A percentile compares a stretch with the other conserved stretches of the same genome.
These are phyloP conservation scores for Thymelicus lineola DNA, from an alignment of 2,888 invertebrate species.

Conservation along the genomic window DNA sequence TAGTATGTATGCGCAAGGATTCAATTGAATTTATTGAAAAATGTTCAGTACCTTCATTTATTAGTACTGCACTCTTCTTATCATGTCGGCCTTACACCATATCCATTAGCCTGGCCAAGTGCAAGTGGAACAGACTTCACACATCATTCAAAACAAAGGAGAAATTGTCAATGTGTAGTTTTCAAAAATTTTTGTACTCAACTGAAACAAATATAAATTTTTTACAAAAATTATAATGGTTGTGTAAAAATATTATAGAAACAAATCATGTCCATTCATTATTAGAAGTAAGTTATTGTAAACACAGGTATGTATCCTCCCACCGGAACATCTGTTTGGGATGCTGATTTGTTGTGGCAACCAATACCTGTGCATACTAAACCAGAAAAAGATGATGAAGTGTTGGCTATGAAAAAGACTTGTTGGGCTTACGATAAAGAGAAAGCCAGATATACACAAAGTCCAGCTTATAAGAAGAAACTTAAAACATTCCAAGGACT, in stretches of 20 bases:
- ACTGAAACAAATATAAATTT: no score
- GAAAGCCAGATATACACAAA: slow-evolving; percentile 72
- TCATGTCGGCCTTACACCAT: no score
- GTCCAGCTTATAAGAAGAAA: slow-evolving; percentile 82
- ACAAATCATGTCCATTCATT: background rate
- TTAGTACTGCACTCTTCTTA: no score
- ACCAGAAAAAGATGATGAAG: slow-evolving; percentile 86
- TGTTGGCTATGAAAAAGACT: slow-evolving; percentile 84
- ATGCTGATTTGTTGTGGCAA: slow-evolving; percentile 87
- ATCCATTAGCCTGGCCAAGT: no score
- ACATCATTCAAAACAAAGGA: no score
- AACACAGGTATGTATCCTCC: slow-evolving; percentile 89
- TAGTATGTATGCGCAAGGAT: no score
- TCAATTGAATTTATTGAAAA: no score
- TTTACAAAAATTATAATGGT: background rate
- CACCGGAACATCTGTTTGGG: slow-evolving; percentile 84
- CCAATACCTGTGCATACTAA: slow-evolving; percentile 91
- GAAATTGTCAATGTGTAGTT: no score
- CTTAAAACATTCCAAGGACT: slow-evolving; percentile 85
- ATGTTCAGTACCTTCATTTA: no score
- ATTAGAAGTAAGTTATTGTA: slow-evolving; percentile 7
- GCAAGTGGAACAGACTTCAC: no score
- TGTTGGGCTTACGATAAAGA: slow-evolving; percentile 89
- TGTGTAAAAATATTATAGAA: background rate
- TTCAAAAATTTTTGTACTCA: no score